These are phyloP conservation scores for Rhipidura dahli DNA, from an alignment of 2,113 vertebrate genomes.

Conservation along the genomic window DNA sequence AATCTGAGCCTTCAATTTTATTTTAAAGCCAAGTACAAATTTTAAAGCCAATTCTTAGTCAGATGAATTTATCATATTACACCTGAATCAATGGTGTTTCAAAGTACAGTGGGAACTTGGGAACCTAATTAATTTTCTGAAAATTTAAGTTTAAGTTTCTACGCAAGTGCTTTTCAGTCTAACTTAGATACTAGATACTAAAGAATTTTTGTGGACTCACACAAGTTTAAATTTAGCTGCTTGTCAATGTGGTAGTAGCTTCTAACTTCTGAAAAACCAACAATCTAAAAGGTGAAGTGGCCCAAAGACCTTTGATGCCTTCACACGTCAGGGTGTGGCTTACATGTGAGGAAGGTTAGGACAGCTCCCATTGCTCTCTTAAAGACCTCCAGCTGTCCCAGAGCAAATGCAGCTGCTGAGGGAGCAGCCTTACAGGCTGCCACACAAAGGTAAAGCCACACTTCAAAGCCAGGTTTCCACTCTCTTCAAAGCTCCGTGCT, in stretches of 20 bases:
- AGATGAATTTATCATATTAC: background rate
- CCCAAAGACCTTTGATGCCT: background rate
- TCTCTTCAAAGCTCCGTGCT: background rate
- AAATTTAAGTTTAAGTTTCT: background rate
- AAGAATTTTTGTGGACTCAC: background rate
- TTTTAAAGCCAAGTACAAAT: background rate
- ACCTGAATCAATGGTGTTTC: background rate
- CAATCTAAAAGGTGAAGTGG: background rate
- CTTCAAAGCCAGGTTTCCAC: background rate
- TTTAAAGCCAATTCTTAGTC: background rate
- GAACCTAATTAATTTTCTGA: background rate
- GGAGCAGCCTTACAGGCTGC: background rate
- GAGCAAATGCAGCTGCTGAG: background rate
- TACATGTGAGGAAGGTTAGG: fast-evolving
- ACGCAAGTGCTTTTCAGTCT: background rate
- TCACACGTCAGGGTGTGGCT: background rate
- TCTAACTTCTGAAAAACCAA: background rate
- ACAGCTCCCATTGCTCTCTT: background rate
- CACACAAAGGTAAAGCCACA: background rate
- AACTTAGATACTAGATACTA: background rate
- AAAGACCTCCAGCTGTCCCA: background rate
- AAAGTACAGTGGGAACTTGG: background rate
- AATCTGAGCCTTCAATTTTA: background rate
- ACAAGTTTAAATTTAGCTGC: background rate
- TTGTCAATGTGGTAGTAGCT: background rate